Evolutionary conservation across 2,888 invertebrate genomes (phyloP), one percentile per base, ranked within the genome.

Genomic region (Drosophila formosana): DNA sequence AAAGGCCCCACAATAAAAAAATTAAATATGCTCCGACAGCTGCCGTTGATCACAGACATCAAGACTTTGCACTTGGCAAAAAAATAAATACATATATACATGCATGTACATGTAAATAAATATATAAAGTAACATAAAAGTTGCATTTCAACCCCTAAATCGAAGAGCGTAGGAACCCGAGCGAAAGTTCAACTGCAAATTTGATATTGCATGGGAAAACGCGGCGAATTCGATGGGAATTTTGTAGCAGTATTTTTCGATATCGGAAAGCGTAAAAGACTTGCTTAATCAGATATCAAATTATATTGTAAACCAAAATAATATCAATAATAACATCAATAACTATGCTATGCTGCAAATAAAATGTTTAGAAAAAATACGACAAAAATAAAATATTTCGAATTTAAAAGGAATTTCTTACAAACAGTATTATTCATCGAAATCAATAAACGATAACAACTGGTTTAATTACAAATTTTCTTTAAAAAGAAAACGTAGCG

Each of bases 31-130:
- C 47, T 18, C 39, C 49, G 32, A 11, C 77, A 79, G 78, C 80
- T 78, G 78, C 57, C 72, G 62, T 53, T 78, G 78, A 78, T 78
- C 80, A 79, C 72, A 71, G 26, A 28, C 28, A 43, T 34, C 50
- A 0, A 41, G 50, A 61, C 52, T 62, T 45, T 52, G 50, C 43
- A 60, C 51, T 66, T 55, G 50, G 60, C 60, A 62, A 57, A 71
- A 58, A 64, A 57, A 50, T 18, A 18, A 1, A 18, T 18, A 18
- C 18, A 18, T 18, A 18, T 1, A 18, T 18, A 18, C 18, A 18
- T 18, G 18, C 18, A 18, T 1, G 26, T 26, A 47, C 26, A 26
- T 18, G 26, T 2, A 32, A 32, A 28, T 7, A 45, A 39, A 62
- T 41, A 41, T 6, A 37, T 30, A 49, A 18, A 34, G 13, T 28